Percentiles rank a stretch among this genome's conserved stretches.
These are phyloP conservation scores for Heteropelma amictum DNA, from an alignment of 2,888 invertebrate genomes.

Conservation along the genomic window DNA sequence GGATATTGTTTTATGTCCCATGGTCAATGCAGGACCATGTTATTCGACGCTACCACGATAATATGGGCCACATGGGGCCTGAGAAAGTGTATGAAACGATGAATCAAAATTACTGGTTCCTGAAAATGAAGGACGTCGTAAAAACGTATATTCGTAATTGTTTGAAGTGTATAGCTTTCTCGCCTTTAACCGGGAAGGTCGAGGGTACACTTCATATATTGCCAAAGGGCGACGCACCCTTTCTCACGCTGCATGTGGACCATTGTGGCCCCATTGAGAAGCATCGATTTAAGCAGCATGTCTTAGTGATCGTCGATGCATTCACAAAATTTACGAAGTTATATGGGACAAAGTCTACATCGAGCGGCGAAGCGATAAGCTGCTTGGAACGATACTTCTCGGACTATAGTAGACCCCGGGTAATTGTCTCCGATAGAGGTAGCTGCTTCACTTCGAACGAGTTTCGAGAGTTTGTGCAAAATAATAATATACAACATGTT, in stretches of 20 bases:
- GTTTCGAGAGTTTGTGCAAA: slow-evolving; percentile 47
- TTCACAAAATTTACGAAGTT: slow-evolving; percentile 48
- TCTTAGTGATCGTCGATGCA: slow-evolving; percentile 47
- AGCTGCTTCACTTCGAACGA: slow-evolving; percentile 41
- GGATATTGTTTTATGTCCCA: slow-evolving; percentile 57
- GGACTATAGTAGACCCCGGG: slow-evolving; percentile 35
- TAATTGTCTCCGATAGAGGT: slow-evolving; percentile 39
- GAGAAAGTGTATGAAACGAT: slow-evolving; percentile 53
- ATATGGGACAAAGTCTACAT: slow-evolving; percentile 24
- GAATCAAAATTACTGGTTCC: slow-evolving; percentile 48
- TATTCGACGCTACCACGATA: slow-evolving; percentile 53
- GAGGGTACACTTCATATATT: slow-evolving; percentile 50
- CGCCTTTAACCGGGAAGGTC: slow-evolving; percentile 41
- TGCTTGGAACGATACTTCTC: slow-evolving; percentile 30
- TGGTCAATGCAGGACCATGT: slow-evolving; percentile 41
- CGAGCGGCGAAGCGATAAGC: slow-evolving; percentile 27
- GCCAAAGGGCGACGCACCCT: slow-evolving; percentile 53
- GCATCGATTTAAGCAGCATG: slow-evolving; percentile 23
- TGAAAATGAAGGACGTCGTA: slow-evolving; percentile 32
- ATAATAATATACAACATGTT: slow-evolving; percentile 58
- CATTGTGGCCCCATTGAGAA: slow-evolving; percentile 44
- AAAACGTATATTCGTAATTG: slow-evolving; percentile 43
- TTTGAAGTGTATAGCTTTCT: slow-evolving; percentile 55
- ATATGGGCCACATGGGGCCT: slow-evolving; percentile 52
- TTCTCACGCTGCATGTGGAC: slow-evolving; percentile 53